Percentiles rank a stretch among this genome's conserved stretches.
phyloP scores from a whole-genome alignment of 2,113 vertebrate genomes.

The Chrysemys picta region DNA sequence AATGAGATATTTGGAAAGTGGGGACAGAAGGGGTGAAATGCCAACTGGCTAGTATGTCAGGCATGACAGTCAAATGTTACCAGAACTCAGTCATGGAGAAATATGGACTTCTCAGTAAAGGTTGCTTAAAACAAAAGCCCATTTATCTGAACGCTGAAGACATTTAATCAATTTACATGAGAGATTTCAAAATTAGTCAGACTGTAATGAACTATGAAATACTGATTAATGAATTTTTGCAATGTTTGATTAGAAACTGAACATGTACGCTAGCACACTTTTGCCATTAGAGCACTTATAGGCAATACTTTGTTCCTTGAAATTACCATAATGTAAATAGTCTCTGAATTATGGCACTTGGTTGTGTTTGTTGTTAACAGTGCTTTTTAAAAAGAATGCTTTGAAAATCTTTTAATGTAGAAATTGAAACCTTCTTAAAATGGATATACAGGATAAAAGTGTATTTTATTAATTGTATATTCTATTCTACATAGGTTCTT shows the following conservation, averaged over 20 bases:
- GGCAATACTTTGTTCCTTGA: conserved; percentile 64
- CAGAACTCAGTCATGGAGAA: conserved; percentile 72
- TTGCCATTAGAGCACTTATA: conserved; percentile 61
- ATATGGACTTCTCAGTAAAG: conserved; percentile 78
- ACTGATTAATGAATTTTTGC: conserved; percentile 88
- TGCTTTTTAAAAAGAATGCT: neutral
- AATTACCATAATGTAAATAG: conserved; percentile 42
- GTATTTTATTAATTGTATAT: neutral
- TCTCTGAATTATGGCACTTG: neutral
- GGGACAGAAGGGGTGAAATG: conserved; percentile 54
- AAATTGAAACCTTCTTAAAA: neutral
- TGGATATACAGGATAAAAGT: neutral
- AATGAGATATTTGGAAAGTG: conserved; percentile 46
- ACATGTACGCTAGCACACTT: conserved; percentile 73
- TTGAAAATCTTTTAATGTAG: neutral
- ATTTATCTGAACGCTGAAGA: conserved; percentile 85
- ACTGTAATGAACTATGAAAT: conserved; percentile 91
- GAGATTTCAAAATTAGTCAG: conserved; percentile 89
- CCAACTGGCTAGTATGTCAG: conserved; percentile 64
- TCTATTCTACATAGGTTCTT: neutral
- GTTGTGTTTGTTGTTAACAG: neutral
- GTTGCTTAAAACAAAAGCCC: conserved; percentile 85
- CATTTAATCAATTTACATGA: conserved; percentile 90
- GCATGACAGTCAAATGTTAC: conserved; percentile 43
- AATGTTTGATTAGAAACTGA: conserved; percentile 87